Percentiles rank a stretch among this genome's conserved stretches.
phyloP scores from a whole-genome alignment of 2,888 invertebrate genomes.

The Drosophila maculinotata region DNA sequence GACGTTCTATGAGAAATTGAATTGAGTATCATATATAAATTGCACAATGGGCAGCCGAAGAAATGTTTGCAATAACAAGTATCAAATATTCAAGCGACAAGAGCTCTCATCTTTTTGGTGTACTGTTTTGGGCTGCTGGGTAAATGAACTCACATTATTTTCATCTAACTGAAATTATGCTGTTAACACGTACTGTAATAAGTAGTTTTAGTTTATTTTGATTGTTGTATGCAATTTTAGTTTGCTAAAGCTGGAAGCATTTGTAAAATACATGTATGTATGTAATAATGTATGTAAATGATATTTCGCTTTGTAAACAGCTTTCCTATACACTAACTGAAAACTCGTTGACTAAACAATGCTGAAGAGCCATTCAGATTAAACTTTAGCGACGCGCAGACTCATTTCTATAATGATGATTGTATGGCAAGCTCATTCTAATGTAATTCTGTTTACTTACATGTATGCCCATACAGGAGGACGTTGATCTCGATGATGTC shows the following conservation, averaged over 20 bases:
- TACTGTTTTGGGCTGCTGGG: constrained; percentile 36
- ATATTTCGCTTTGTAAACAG: constrained; percentile 36
- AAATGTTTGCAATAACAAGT: constrained; percentile 1
- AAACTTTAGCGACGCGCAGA: neutral
- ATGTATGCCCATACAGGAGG: constrained; percentile 78
- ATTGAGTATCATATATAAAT: constrained; percentile 27
- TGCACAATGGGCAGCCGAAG: constrained; percentile 1
- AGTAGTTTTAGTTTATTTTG: constrained; percentile 27
- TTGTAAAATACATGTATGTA: constrained; percentile 25
- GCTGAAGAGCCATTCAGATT: constrained; percentile 17
- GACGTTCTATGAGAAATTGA: constrained; percentile 23
- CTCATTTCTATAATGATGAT: neutral
- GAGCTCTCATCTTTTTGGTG: constrained; percentile 28
- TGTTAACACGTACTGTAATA: constrained; percentile 5
- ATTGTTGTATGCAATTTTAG: constrained; percentile 15
- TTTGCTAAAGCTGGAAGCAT: constrained; percentile 35
- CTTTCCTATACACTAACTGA: constrained; percentile 26
- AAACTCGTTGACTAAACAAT: constrained; percentile 74
- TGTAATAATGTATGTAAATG: constrained; percentile 17
- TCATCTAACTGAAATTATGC: constrained; percentile 8
- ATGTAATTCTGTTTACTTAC: neutral
- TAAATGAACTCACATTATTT: constrained; percentile 44
- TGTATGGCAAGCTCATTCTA: neutral
- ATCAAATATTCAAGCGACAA: constrained; percentile 18
- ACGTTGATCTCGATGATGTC: constrained; percentile 84